phyloP scores from a whole-genome alignment of 2,888 invertebrate species.

The Anaspis maculata region DNA sequence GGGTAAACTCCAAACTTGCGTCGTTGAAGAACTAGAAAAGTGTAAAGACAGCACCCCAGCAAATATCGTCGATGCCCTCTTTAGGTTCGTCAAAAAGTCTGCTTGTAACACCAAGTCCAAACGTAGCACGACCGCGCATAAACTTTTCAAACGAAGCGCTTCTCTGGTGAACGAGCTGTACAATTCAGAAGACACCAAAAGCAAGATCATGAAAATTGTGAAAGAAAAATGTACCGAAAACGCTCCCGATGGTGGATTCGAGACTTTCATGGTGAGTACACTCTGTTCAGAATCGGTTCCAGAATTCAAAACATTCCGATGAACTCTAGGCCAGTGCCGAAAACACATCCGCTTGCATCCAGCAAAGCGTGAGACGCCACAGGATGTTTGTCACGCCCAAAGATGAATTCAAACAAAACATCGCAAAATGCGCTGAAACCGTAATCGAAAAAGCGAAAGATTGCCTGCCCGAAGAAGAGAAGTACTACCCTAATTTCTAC shows the following conservation, averaged over 20 bases:
- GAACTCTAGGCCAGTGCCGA: conserved; percentile 2
- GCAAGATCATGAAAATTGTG: background rate
- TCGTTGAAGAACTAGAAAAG: conserved; percentile 53
- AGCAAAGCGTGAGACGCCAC: background rate
- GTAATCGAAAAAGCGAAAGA: conserved; percentile 1
- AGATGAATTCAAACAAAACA: conserved; percentile 2
- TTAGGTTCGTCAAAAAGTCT: conserved; percentile 50
- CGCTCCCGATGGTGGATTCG: conserved; percentile 6
- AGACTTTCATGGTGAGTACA: conserved; percentile 6
- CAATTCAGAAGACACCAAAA: background rate
- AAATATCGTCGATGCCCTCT: conserved; percentile 69
- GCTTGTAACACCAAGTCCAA: conserved; percentile 22
- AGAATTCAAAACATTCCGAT: no score
- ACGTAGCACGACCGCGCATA: conserved; percentile 7
- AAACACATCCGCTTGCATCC: conserved; percentile 1
- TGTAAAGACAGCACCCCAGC: conserved; percentile 70
- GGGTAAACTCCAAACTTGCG: conserved; percentile 48
- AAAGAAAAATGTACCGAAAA: conserved; percentile 5
- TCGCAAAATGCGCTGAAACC: conserved; percentile 3
- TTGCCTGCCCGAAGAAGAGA: conserved; percentile 5
- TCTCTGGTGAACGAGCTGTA: background rate
- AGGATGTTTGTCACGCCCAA: background rate
- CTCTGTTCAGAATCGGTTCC: no score
- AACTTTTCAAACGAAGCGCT: conserved; percentile 5
- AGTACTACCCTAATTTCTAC: conserved; percentile 8